Conservation (phyloP, 2,888 invertebrate species). For the Scelioninae gen. 1 region DNA sequence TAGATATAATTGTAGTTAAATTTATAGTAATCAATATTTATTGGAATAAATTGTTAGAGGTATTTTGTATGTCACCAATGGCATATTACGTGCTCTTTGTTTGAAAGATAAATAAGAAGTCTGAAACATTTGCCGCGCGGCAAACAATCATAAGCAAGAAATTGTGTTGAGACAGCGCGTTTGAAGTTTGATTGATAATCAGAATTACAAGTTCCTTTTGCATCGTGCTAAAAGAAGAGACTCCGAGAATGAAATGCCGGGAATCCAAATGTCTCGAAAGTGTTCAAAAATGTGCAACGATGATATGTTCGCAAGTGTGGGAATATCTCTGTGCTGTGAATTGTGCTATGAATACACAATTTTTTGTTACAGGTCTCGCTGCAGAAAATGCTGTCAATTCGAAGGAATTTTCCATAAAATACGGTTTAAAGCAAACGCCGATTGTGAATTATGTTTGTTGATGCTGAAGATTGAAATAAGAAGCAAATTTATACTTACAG, state of each 20-base stretch:
- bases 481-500: no score
- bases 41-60: conserved; percentile 2
- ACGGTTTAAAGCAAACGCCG: not conserved
- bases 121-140: conserved; percentile 32
- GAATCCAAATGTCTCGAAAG: conserved; percentile 46
- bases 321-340: conserved; percentile 21
- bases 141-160: conserved; percentile 55
- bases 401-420: conserved; percentile 12
- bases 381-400: conserved; percentile 19
- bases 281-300: conserved; percentile 44
- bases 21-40: conserved; percentile 1
- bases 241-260: conserved; percentile 41
- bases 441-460: not conserved
- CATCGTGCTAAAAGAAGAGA: conserved; percentile 19
- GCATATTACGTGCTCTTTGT: conserved; percentile 18
- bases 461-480: no score
- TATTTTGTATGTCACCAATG: conserved; percentile 1
- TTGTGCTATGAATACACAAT: conserved; percentile 9
- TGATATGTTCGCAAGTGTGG: conserved; percentile 40
- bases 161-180: conserved; percentile 39
- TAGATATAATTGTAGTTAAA: no score
- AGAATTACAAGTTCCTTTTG: conserved; percentile 47
- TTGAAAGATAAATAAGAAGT: conserved; percentile 13
- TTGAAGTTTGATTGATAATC: conserved; percentile 62
- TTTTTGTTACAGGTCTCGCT: conserved; percentile 18